Evolutionary conservation across 2,113 vertebrate species (phyloP), one percentile per base, ranked within the genome.

Genomic region (Sakesphorus luctuosus): DNA sequence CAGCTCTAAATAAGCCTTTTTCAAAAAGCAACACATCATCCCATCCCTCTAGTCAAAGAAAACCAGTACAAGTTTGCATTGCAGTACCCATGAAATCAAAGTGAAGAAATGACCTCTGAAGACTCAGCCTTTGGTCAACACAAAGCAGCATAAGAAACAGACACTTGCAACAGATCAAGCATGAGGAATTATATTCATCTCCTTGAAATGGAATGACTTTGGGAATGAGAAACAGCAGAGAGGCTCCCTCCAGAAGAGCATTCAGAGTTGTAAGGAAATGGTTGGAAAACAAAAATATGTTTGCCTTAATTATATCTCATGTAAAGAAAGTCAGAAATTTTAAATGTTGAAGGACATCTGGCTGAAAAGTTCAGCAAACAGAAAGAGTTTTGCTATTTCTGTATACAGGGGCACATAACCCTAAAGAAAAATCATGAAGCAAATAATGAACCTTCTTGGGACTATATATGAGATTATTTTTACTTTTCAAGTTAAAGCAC

Each of bases 401-500:
- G 29, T n/a, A 21, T 47, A 33, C 81, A 84, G 25, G 13, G 2
- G 8, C 36, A 36, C 19, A 11, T 33, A 91, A 84, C 56, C 38
- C 47, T 40, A 24, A 68, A 56, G 56, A 84, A 88, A 93, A 94
- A 81, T 28, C 47, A 72, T 55, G 61, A 84, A 52, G 56, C 76
- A 92, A 84, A 72, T 78, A 94, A 75, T 49, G 52, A 90, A 75
- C 56, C 2, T 89, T 95, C 56, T 52, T 68, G 33, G 29, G 73
- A 91, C 53, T 84, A 36, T 5, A 35, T 28, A 33, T 10, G 20
- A 87, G 47, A 87, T 77, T 74, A 81, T 50, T 94, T 73, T 52
- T 91, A 29, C 65, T 72, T 75, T 46, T 67, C 38, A 72, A 56
- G 65, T 87, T 94, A 87, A 8, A 2, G n/a, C 21, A 90, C 73